These are phyloP conservation scores for Ceratosolen solmsi DNA, from an alignment of 1,140 invertebrate genomes.

Conservation along the genomic window DNA sequence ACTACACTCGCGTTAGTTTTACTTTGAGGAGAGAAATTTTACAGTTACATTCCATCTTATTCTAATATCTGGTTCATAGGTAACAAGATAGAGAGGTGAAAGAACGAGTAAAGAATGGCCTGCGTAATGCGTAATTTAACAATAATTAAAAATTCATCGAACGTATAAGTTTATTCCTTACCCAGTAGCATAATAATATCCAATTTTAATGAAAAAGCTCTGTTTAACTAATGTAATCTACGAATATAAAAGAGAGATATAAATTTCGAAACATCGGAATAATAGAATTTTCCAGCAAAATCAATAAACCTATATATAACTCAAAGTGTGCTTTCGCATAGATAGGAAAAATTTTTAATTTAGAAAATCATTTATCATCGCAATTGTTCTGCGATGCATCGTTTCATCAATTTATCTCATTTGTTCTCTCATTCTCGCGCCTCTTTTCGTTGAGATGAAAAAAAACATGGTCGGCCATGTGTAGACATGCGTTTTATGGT, in stretches of 20 bases:
- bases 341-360: constrained; percentile 39
- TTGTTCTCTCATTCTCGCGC: not conserved
- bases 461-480: constrained; percentile 17
- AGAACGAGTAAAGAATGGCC: too few relatives aligned
- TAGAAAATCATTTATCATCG: constrained; percentile 47
- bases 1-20: not conserved
- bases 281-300: constrained; percentile 22
- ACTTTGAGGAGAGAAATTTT: not conserved
- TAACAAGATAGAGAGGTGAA: too few relatives aligned
- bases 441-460: not conserved
- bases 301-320: constrained; percentile 32
- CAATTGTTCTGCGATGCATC: constrained; percentile 7
- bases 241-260: not conserved
- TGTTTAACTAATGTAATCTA: not conserved
- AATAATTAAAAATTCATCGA: not conserved
- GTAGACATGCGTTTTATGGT: constrained; percentile 7
- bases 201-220: not conserved
- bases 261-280: not conserved
- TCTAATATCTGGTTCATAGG: too few relatives aligned
- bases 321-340: not conserved
- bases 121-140: too few relatives aligned
- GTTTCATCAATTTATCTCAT: constrained; percentile 46
- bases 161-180: not conserved
- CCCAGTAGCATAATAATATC: not conserved
- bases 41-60: not conserved